A percentile compares a stretch with the other conserved stretches of the same genome.
Conservation (phyloP, 2,113 vertebrate species). For the Perca schrenkii region DNA sequence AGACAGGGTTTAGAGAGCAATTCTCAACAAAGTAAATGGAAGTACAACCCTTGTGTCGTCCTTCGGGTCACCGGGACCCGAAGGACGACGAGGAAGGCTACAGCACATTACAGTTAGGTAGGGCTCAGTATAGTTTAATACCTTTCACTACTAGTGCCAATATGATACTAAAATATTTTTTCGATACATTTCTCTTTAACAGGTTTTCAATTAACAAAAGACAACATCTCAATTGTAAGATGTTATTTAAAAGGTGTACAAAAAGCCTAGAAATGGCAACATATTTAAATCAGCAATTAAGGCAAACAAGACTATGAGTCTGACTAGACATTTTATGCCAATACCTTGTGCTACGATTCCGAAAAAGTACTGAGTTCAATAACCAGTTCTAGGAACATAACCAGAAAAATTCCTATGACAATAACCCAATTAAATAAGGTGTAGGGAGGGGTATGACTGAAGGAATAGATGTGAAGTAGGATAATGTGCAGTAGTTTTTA, state of each 20-base stretch:
- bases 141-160: neutral
- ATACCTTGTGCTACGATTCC: neutral
- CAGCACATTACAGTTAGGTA: neutral
- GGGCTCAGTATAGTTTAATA: neutral
- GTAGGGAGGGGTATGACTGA: no score
- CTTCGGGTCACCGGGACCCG: no score
- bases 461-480: no score
- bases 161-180: neutral
- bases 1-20: no score
- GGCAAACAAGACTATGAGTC: neutral
- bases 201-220: no score
- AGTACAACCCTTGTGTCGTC: no score
- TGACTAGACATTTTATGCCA: neutral
- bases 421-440: no score
- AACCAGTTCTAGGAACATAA: conserved; percentile 9
- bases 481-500: no score
- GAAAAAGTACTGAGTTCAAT: neutral
- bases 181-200: neutral
- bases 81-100: no score
- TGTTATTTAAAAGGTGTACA: neutral
- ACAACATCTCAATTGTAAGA: neutral
- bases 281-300: neutral
- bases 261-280: neutral
- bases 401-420: no score
- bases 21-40: no score